Percentiles rank a stretch among this genome's conserved stretches.
Evolutionary conservation across 2,888 invertebrate species (phyloP).

Genomic region (Seira sanloemensis): DNA sequence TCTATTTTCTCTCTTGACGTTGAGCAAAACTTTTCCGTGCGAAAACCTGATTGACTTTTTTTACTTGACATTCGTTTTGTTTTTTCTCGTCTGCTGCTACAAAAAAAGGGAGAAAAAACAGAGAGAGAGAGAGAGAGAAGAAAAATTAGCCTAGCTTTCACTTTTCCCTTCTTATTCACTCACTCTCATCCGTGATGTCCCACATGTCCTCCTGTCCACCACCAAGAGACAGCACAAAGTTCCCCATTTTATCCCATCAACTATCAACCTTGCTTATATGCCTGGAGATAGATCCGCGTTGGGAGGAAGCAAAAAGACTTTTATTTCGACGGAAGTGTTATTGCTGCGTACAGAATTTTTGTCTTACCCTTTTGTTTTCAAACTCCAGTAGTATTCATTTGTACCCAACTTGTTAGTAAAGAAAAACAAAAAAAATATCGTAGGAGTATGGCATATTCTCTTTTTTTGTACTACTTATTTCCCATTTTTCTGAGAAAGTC

Average conservation of each 20-base stretch:
- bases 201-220: constrained; percentile 64
- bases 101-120: constrained; percentile 18
- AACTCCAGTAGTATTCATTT: background rate
- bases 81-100: constrained; percentile 40
- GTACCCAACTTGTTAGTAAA: background rate
- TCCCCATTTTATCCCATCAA: constrained; percentile 7
- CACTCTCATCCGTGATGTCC: constrained; percentile 57
- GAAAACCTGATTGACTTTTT: constrained; percentile 62
- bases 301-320: constrained; percentile 22
- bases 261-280: constrained; percentile 1
- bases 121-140: constrained; percentile 18
- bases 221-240: constrained; percentile 30
- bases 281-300: constrained; percentile 2
- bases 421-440: constrained; percentile 5
- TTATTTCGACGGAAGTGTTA: constrained; percentile 17
- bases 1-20: constrained; percentile 9
- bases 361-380: background rate
- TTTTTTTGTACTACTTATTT: too few species aligned
- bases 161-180: constrained; percentile 32
- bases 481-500: constrained; percentile 58
- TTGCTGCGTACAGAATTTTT: background rate
- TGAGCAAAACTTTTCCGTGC: constrained; percentile 47
- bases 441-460: too few species aligned
- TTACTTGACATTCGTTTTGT: constrained; percentile 50
- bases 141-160: constrained; percentile 48